Conservation (phyloP, 2,113 vertebrate species). For the Pluvianellus socialis region DNA sequence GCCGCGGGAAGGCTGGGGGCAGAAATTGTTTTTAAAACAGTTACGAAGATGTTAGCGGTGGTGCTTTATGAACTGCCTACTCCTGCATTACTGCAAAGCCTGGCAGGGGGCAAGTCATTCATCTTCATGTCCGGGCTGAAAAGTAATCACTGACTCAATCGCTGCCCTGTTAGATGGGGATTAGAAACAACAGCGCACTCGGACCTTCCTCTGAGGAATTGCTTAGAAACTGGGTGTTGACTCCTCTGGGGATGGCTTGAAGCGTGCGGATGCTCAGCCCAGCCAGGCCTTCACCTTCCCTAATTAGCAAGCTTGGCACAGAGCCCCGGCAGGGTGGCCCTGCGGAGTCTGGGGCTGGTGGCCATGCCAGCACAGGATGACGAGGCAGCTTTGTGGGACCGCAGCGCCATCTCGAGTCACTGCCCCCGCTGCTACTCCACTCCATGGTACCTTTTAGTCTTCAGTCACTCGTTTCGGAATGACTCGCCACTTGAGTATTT, state of each 20-base stretch:
- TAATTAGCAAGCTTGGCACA: background rate
- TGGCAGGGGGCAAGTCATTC: background rate
- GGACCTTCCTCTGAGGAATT: background rate
- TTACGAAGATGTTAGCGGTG: background rate
- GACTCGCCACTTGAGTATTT: background rate
- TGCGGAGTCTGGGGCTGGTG: background rate
- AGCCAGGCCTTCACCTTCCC: background rate
- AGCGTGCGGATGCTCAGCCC: background rate
- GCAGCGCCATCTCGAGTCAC: constrained; percentile 45
- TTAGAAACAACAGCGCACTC: background rate
- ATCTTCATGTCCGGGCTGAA: background rate
- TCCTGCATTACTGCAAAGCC: background rate
- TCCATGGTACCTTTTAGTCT: background rate
- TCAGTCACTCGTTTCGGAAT: background rate
- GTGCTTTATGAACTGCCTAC: background rate
- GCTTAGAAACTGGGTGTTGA: background rate
- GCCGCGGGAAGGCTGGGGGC: background rate
- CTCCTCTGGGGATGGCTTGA: background rate
- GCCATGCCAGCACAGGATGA: background rate
- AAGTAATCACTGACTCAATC: background rate
- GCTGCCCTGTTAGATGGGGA: background rate
- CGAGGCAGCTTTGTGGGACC: background rate
- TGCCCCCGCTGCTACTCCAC: background rate
- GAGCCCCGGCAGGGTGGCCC: background rate
- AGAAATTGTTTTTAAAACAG: background rate